These are phyloP conservation scores for Eulemur mongoz DNA, from an alignment of 2,797 vertebrate species.

Conservation along the genomic window DNA sequence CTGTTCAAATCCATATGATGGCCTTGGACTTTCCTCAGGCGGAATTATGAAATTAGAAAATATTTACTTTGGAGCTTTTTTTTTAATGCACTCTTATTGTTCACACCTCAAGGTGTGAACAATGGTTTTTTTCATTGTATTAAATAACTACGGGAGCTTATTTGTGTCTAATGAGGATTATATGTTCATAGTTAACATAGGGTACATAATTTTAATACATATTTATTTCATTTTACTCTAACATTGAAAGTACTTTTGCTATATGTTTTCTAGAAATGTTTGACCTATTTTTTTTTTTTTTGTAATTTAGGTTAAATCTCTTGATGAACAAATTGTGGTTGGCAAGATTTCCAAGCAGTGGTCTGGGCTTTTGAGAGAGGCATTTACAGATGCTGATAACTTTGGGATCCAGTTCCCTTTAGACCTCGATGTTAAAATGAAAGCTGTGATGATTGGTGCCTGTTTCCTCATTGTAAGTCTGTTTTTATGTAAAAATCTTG, in stretches of 20 bases:
- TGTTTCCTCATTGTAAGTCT: constrained; percentile 91
- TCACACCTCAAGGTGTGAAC: background rate
- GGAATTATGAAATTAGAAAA: background rate
- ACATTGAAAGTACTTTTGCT: background rate
- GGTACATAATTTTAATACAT: background rate
- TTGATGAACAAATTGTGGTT: constrained; percentile 83
- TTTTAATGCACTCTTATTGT: background rate
- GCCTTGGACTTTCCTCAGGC: background rate
- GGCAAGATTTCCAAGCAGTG: constrained; percentile 90
- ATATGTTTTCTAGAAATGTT: background rate
- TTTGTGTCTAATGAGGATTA: background rate
- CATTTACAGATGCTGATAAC: constrained; percentile 86
- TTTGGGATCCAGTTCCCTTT: constrained; percentile 89
- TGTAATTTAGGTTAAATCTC: constrained; percentile 83
- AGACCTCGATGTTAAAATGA: constrained; percentile 91
- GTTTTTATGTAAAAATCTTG: background rate
- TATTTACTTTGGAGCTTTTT: background rate
- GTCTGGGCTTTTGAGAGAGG: constrained; percentile 86
- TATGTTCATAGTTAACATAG: background rate
- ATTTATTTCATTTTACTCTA: constrained; percentile 12
- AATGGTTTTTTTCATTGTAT: background rate
- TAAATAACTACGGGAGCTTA: background rate
- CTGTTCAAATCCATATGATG: background rate
- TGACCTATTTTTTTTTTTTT: background rate
- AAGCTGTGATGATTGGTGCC: constrained; percentile 89